Percentiles rank a stretch among this genome's conserved stretches.
phyloP scores from a whole-genome alignment of 2,113 vertebrate genomes.

The Hiodon tergisus region DNA sequence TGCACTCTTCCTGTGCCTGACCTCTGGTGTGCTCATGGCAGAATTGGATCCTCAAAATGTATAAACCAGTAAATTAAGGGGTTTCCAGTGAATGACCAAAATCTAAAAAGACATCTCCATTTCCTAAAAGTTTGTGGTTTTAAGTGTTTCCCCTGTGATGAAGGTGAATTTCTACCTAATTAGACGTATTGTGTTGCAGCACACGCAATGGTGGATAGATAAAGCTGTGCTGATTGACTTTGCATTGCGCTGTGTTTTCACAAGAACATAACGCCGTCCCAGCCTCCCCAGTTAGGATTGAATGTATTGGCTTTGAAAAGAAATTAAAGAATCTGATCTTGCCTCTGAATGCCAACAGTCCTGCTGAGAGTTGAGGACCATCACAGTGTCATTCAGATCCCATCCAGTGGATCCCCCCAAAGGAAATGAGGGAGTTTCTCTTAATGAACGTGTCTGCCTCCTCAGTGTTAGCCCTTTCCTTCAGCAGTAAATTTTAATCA shows the following conservation, averaged over 20 bases:
- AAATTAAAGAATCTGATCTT: constrained; percentile 25
- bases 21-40: constrained; percentile 2
- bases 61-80: constrained; percentile 9
- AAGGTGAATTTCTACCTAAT: neutral
- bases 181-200: constrained; percentile 1
- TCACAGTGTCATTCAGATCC: constrained; percentile 14
- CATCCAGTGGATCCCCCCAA: neutral
- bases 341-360: constrained; percentile 17
- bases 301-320: constrained; percentile 7
- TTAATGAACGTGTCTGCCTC: neutral
- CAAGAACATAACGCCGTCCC: neutral
- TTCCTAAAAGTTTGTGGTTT: neutral
- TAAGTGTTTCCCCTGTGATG: constrained; percentile 1
- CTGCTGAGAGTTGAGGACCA: constrained; percentile 1
- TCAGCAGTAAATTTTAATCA: neutral
- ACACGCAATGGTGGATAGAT: neutral
- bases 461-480: neutral
- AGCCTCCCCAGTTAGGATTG: constrained; percentile 1
- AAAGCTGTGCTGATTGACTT: neutral
- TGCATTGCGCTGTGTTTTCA: neutral
- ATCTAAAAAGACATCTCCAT: constrained; percentile 7
- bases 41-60: constrained; percentile 7
- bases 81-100: constrained; percentile 8
- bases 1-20: neutral
- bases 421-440: neutral